Base-by-base conservation (phyloP, 2,888 invertebrate genomes). In the Drosophila siamana region DNA sequence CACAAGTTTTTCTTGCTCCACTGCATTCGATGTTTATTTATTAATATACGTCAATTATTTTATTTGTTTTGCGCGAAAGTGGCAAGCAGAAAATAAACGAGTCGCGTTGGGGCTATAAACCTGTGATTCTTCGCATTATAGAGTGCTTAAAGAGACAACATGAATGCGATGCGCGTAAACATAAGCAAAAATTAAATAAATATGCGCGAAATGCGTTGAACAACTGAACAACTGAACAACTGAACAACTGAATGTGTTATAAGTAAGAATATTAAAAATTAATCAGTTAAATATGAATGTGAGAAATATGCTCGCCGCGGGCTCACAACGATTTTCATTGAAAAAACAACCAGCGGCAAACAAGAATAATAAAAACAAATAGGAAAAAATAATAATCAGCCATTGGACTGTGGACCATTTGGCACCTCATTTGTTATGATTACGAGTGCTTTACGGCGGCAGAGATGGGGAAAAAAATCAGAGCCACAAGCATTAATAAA, bases 401-500 rank as follows among this genome's bases (percentile, higher is more conserved):
- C 60, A 47, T 19, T 51, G 72, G 44, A 60, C 19, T 56, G 48
- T 63, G 44, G 15, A 63, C 64, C 69, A 80, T 74, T 78, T 78
- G 83, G 61, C 83, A 78, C 78, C 79, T 63, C 57, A 77, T 87
- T 80, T 87, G 71, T 81, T 69, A 66, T 74, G 74, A 88, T 87
- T 82, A 79, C 67, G 66, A 64, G n/a, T 62, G 56, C 26, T 43
- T 59, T 43, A 33, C 15, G 7, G 28, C 19, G 13, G 36, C 30
- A 7, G 33, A 46, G 11, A 5, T 16, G 24, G 16, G 13, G 36
- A 13, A 6, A 15, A 6, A 15, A 56, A 41, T 11, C 38, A n/a
- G 51, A 60, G 56, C 64, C 55, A 24, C 51, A 62, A 57, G 47
- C 68, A 62, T 36, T 57, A 60, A 50, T 52, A 22, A 68, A 63